phyloP scores from a whole-genome alignment of 2,888 invertebrate species.

The Machimus rusticus region DNA sequence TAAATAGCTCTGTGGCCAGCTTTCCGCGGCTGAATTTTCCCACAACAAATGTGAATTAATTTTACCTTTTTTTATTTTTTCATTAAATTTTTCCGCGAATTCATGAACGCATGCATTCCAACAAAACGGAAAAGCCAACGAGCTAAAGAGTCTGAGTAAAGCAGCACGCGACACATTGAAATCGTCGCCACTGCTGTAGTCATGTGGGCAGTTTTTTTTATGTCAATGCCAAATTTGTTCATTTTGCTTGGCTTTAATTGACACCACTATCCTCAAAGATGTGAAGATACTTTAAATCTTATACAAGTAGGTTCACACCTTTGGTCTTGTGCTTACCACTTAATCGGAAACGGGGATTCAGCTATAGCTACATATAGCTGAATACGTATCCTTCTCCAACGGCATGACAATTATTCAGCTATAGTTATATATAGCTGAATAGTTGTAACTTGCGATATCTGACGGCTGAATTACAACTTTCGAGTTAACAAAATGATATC shows the following conservation, averaged over 20 bases:
- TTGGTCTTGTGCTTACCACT: background rate
- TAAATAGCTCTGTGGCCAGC: conserved; percentile 31
- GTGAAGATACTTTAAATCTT: background rate
- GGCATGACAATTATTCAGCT: no score
- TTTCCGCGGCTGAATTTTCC: conserved; percentile 40
- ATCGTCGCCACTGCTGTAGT: background rate
- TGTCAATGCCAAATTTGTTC: conserved; percentile 47
- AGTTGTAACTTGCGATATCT: no score
- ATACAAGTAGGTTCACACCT: background rate
- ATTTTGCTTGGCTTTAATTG: background rate
- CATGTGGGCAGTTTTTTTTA: conserved; percentile 25
- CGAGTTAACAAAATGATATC: no score
- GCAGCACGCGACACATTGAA: conserved; percentile 35
- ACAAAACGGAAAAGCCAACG: conserved; percentile 26
- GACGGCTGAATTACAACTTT: no score
- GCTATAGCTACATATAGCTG: background rate
- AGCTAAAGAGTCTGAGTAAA: background rate
- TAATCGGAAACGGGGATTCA: background rate
- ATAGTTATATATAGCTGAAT: background rate
- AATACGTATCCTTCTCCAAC: background rate
- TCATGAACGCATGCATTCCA: background rate
- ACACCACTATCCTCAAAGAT: background rate
- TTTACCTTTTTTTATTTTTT: background rate
- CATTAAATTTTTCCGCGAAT: conserved; percentile 2
- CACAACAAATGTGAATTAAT: conserved; percentile 18